Base-by-base conservation (phyloP, 2,888 invertebrate genomes). In the Esperia sulphurella region DNA sequence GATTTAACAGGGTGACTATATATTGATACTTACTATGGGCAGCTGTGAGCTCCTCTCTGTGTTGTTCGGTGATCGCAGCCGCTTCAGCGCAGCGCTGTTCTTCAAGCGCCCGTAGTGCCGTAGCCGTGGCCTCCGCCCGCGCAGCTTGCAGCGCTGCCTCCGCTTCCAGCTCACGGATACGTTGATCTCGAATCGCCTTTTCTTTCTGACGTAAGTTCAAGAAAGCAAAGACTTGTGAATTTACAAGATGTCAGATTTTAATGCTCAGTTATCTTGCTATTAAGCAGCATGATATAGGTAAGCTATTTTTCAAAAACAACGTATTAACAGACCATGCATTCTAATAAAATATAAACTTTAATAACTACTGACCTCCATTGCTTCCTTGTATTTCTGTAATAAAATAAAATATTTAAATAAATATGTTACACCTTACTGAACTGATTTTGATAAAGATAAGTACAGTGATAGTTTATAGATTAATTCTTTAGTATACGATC, bases 321-420 rank as follows among this genome's bases (percentile, higher is more conserved):
- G n/a, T n/a, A n/a, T n/a, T n/a, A n/a, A n/a, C n/a, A n/a, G n/a
- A n/a, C n/a, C n/a, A n/a, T n/a, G n/a, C n/a, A n/a, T n/a, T n/a
- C n/a, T n/a, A n/a, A 30, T 5, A 21, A 5, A 21, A 21, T 21
- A 21, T 21, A 21, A 3, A 21, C 2, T 33, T 41, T 1, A 31
- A 41, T 38, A 10, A 10, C 2, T 33, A 54, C 82, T 70, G 68
- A 89, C 88, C 77, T 87, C 87, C 84, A 89, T 84, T 1, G 82
- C 79, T 58, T 90, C 86, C 64, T 86, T 86, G 58, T 83, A 89
- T 83, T 83, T 88, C 90, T 90, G 87, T 58, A 88, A 79, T 41
- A 56, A 59, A 67, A 55, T 55, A 39, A 45, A 46, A 43, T 41
- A 29, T 40, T 39, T n/a, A 42, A 28, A 13, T 29, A 29, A 13